Evolutionary conservation across 2,113 vertebrate species (phyloP).

Genomic region (Rana temporaria): DNA sequence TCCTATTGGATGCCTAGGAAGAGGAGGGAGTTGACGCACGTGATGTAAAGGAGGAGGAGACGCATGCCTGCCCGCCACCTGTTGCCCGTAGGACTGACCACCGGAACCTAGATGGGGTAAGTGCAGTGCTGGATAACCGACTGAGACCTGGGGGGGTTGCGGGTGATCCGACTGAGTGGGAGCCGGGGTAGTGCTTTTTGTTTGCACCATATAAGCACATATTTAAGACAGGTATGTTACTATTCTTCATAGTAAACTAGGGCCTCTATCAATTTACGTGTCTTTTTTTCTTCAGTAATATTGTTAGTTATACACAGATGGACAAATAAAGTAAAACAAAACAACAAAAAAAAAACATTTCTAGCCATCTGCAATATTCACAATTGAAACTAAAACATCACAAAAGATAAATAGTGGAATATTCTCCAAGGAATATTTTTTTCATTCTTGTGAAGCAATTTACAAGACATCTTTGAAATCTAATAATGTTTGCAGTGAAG

Average conservation of each 20-base stretch:
- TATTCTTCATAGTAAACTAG: not conserved
- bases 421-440: constrained; percentile 48
- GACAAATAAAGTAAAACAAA: not conserved
- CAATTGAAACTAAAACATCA: constrained; percentile 27
- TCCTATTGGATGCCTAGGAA: no score
- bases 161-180: no score
- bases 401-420: constrained; percentile 51
- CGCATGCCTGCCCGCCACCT: no score
- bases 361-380: constrained; percentile 36
- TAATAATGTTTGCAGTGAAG: constrained; percentile 56
- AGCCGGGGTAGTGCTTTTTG: no score
- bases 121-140: no score
- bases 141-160: no score
- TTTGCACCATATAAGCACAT: not conserved
- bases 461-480: constrained; percentile 63
- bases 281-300: not conserved
- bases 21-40: no score
- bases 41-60: no score
- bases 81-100: no score
- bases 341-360: not conserved
- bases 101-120: no score
- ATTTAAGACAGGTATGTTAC: not conserved
- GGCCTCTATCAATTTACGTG: not conserved
- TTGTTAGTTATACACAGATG: not conserved
- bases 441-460: constrained; percentile 51